A percentile compares a stretch with the other conserved stretches of the same genome.
phyloP scores from a whole-genome alignment of 2,888 invertebrate species.

The Strigamia crassipes region DNA sequence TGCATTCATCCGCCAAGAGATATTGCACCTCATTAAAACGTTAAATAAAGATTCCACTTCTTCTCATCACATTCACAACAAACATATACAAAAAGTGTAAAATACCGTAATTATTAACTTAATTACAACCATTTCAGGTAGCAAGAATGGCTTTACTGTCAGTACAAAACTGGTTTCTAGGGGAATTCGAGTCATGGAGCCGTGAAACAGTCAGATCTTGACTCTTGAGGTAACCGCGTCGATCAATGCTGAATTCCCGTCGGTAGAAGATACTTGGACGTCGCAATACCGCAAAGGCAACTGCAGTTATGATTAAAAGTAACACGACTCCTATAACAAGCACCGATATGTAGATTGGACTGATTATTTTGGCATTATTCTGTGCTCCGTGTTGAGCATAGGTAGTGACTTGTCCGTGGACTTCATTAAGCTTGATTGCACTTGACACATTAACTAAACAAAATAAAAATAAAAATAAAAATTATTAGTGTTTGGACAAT shows the following conservation, averaged over 20 bases:
- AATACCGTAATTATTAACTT: background rate
- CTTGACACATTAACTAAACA: background rate
- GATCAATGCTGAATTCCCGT: slow-evolving; percentile 50
- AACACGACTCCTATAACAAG: slow-evolving; percentile 58
- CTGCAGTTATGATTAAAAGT: slow-evolving; percentile 57
- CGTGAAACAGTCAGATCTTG: background rate
- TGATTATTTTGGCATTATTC: slow-evolving; percentile 52
- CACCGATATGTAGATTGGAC: slow-evolving; percentile 59
- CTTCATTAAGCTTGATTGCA: background rate
- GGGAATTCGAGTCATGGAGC: background rate
- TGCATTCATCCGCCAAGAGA: background rate
- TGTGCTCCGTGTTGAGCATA: background rate
- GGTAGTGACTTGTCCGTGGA: background rate
- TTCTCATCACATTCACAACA: background rate
- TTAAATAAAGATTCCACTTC: background rate
- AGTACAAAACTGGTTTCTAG: slow-evolving; percentile 3
- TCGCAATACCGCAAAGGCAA: slow-evolving; percentile 57
- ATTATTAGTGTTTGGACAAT: too few species aligned
- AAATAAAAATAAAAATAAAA: background rate
- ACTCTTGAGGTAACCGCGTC: slow-evolving; percentile 49
- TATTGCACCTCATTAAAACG: background rate
- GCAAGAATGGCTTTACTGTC: slow-evolving; percentile 41
- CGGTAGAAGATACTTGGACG: slow-evolving; percentile 53
- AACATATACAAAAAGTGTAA: background rate
- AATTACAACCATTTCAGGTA: background rate